Evolutionary conservation across 2,888 invertebrate species (phyloP), one percentile per base, ranked within the genome.

Genomic region (Oasisia sp.): DNA sequence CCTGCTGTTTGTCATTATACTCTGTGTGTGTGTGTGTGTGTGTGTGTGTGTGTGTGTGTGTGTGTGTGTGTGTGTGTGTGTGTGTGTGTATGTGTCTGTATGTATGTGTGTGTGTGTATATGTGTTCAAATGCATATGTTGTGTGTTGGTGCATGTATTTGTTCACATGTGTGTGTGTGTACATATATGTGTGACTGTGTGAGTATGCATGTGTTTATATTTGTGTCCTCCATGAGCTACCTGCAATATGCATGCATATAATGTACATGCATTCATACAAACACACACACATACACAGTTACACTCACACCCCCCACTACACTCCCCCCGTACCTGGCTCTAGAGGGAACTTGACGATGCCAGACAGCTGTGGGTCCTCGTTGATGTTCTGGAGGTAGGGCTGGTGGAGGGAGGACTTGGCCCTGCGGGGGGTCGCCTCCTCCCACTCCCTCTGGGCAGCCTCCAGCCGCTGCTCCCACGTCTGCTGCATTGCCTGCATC

Each of bases 351-450:
- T 95, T 94, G 92, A 95, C 94, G 32, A 95, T 94, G 0, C 95
- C 95, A 1, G 94, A 94, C 14, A 95, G 94, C 93, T 95, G 95
- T 9, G 95, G 94, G 93, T 95, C 95, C 91, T 95, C 95, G 91
- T 95, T 95, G 9, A 95, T 93, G 92, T 95, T 95, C 56, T 93
- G 94, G 5, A 95, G 93, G 91, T 95, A 94, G 2, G 95, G 95
- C 32, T 45, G 95, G 27, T 50, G 45, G 74, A 74, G 74, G 74
- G 74, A 14, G 0, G 74, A 14, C 89, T 91, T 92, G 44, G 56
- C 7, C 74, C 90, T 38, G 50, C 38, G 50, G 44, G n/a, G 89
- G 32, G 50, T 91, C 19, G 92, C 93, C 90, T 94, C 94, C 92
- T 95, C 95, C 95, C 95, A 95, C 32, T 95, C 95, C 89, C 92